A percentile compares a stretch with the other conserved stretches of the same genome.
These are phyloP conservation scores for Parambassis ranga DNA, from an alignment of 2,797 vertebrate species.

Conservation along the genomic window DNA sequence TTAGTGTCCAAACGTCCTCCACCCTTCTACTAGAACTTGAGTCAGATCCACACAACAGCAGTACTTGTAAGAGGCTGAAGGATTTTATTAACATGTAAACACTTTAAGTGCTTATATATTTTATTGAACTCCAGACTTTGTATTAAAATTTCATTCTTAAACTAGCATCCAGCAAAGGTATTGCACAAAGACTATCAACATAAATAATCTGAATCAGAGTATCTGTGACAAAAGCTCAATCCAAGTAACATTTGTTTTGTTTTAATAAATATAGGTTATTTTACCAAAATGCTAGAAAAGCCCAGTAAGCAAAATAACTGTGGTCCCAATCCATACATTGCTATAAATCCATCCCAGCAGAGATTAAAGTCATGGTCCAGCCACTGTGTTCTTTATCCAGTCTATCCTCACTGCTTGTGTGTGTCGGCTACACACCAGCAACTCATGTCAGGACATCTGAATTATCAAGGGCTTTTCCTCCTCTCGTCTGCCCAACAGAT, in stretches of 20 bases:
- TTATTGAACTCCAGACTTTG: too few species aligned
- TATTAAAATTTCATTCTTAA: too few species aligned
- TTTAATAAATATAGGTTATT: constrained; percentile 40
- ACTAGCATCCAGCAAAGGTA: background rate
- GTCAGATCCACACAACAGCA: background rate
- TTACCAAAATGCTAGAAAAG: background rate
- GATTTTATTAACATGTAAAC: background rate
- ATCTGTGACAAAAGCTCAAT: background rate
- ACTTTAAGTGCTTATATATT: background rate
- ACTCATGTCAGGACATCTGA: constrained; percentile 50
- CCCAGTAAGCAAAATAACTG: background rate
- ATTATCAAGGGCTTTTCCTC: constrained; percentile 79
- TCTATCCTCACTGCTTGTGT: background rate
- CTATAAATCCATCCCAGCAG: background rate
- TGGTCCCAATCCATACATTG: background rate
- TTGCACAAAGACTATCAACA: background rate
- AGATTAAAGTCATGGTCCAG: constrained; percentile 23
- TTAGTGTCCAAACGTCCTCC: background rate
- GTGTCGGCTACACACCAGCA: constrained; percentile 24
- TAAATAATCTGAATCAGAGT: background rate
- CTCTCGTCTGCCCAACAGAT: constrained; percentile 64
- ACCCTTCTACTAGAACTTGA: background rate
- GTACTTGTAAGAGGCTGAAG: background rate
- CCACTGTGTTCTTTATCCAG: constrained; percentile 12
- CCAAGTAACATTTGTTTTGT: background rate